Evolutionary conservation across 2,888 invertebrate species (phyloP).

Genomic region (Chromoteleia sp.): DNA sequence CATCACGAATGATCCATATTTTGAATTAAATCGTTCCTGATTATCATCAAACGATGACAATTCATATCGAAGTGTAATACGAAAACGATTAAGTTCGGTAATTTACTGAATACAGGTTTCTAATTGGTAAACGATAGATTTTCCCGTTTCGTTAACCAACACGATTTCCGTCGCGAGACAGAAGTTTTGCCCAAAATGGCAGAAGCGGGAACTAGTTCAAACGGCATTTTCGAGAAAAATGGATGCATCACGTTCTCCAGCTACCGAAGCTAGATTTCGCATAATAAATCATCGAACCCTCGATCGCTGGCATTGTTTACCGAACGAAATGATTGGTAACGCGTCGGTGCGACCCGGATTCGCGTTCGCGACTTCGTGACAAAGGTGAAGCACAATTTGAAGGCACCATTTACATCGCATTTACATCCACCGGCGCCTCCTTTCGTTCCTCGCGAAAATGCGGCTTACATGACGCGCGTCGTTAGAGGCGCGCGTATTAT

Average conservation of each 20-base stretch:
- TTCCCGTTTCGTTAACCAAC: conserved; percentile 32
- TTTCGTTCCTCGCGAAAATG: conserved; percentile 50
- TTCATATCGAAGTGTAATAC: too few relatives aligned
- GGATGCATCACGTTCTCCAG: conserved; percentile 55
- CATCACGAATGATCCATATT: too few relatives aligned
- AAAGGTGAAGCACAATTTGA: conserved; percentile 75
- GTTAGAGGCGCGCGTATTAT: conserved; percentile 60
- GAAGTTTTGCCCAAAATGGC: conserved; percentile 40
- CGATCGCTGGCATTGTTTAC: conserved; percentile 47
- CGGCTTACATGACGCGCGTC: conserved; percentile 65
- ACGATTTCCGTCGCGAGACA: conserved; percentile 33
- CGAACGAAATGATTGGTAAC: conserved; percentile 59
- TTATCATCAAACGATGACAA: too few relatives aligned
- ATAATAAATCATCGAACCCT: conserved; percentile 58
- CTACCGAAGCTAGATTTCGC: conserved; percentile 49
- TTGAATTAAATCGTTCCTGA: too few relatives aligned
- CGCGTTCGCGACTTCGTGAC: conserved; percentile 77
- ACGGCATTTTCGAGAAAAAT: conserved; percentile 44
- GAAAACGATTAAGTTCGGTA: too few relatives aligned
- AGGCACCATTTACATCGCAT: conserved; percentile 71
- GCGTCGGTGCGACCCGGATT: conserved; percentile 79
- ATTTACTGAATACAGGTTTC: neutral
- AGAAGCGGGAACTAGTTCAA: conserved; percentile 56
- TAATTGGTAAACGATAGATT: too few relatives aligned
- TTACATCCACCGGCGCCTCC: conserved; percentile 64